Evolutionary conservation across 2,797 vertebrate species (phyloP), one percentile per base, ranked within the genome.

Genomic region (Coccyzus lansbergi): DNA sequence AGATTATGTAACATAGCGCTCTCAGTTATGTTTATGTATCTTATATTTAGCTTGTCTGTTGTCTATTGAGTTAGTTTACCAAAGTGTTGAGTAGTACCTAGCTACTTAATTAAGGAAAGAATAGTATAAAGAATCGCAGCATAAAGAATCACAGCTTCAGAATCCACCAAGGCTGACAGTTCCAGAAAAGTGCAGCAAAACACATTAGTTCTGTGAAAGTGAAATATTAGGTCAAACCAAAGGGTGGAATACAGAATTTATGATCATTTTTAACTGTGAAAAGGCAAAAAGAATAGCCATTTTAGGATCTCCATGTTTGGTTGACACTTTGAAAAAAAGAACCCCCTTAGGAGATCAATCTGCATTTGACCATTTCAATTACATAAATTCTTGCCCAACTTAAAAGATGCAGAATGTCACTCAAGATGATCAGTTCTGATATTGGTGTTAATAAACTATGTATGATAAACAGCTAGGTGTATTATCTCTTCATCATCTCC

Each of bases 31-130:
- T 75, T 88, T 78, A n/a, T 79, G 25, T 81, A 69, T 52, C 36
- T 92, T 70, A 64, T 60, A 81, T 83, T 62, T 80, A 71, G 15
- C 36, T 70, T 55, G 42, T 76, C 59, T 82, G 3, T 34, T 74
- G 34, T 86, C 40, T 69, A 40, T 88, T 86, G 34, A 91, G 55
- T 83, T 80, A 34, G 48, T 56, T 93, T 90, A 60, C 59, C 18
- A 28, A 94, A 84, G 49, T 78, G 51, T 58, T 88, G 81, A 85
- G 53, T 85, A 83, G 42, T 68, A 77, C 53, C 53, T 70, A 70
- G 56, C 44, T 89, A 86, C 68, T 88, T 62, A 91, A 75, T 83
- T 75, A 88, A 94, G 59, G 33, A 79, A 68, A 76, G 40, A 68
- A 38, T 40, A 65, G 12, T 63, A 59, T 46, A 88, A 88, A 64